Evolutionary conservation across 2,888 invertebrate species (phyloP), one percentile per base, ranked within the genome.

Genomic region (Drosophila pseudotakahashii): DNA sequence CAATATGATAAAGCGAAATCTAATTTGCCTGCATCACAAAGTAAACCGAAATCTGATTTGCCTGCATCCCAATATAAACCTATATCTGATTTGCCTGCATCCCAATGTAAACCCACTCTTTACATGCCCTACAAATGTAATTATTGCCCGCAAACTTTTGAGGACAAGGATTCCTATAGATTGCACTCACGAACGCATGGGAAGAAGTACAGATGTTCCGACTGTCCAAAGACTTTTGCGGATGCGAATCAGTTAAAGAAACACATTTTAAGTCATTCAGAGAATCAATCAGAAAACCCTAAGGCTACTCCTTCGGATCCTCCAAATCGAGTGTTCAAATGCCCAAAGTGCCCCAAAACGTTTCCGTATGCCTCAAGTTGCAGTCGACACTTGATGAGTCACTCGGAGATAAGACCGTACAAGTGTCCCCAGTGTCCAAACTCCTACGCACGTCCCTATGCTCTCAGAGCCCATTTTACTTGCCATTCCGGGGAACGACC

Each of bases 51-150:
- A 26, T 9, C 26, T 9, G 9, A n/a, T n/a, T n/a, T 26, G n/a
- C n/a, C 11, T 45, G 26, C 26, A 26, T n/a, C 45, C 9, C 4
- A 26, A 10, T 3, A 10, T 6, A 42, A 19, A 19, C 11, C 11
- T n/a, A 14, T n/a, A 26, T 9, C 26, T 9, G 9, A n/a, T n/a
- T n/a, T 26, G n/a, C n/a, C 11, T 45, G 26, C 26, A 26, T n/a
- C 45, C 9, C 4, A 26, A 10, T 3, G 16, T 6, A 42, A 19
- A 19, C 11, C 11, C 14, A 14, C 26, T 14, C 2, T 10, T 30
- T 45, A 30, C 10, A 14, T 45, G 45, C 47, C 16, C 7, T 47
- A 32, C 16, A 47, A 47, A 47, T 47, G 47, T 47, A 47, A 47
- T n/a, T 32, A 47, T 6, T 47, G 30, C 14, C 10, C 47, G 11